A percentile compares a stretch with the other conserved stretches of the same genome.
Conservation (phyloP, 2,113 vertebrate species). For the Platysteira castanea region DNA sequence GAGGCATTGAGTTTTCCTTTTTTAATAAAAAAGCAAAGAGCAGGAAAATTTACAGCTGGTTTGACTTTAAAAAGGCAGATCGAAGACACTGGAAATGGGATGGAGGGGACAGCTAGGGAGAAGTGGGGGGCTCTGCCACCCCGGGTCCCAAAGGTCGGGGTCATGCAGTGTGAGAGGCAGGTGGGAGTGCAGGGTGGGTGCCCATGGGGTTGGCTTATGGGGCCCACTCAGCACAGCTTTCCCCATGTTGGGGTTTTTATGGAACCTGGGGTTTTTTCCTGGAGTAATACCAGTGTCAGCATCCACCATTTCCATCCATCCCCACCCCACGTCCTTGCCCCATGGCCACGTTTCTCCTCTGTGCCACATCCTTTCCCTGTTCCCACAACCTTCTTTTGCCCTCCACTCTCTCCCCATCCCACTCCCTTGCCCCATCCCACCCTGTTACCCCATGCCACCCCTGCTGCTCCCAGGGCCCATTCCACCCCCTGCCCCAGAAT, state of each 20-base stretch:
- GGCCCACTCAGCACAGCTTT: fast-evolving
- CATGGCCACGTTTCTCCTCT: fast-evolving
- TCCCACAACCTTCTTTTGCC: fast-evolving
- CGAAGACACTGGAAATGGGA: background rate
- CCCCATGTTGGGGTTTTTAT: background rate
- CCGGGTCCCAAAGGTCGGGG: fast-evolving
- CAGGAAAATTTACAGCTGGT: background rate
- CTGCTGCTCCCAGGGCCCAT: background rate
- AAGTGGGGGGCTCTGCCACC: background rate
- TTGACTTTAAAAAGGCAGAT: background rate
- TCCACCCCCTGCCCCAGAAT: background rate
- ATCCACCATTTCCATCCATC: background rate
- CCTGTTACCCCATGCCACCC: background rate
- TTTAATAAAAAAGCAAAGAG: conserved; percentile 47
- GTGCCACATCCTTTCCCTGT: background rate
- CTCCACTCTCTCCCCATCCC: background rate
- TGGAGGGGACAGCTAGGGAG: background rate
- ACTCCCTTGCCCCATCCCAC: background rate
- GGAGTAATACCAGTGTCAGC: background rate
- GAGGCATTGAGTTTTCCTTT: background rate
- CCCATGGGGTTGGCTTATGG: background rate
- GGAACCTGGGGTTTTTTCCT: background rate
- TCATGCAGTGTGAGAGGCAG: fast-evolving
- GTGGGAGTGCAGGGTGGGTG: background rate
- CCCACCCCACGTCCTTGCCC: background rate